These are phyloP conservation scores for Anguilla pacifica DNA, from an alignment of 2,797 vertebrate species.

Conservation along the genomic window DNA sequence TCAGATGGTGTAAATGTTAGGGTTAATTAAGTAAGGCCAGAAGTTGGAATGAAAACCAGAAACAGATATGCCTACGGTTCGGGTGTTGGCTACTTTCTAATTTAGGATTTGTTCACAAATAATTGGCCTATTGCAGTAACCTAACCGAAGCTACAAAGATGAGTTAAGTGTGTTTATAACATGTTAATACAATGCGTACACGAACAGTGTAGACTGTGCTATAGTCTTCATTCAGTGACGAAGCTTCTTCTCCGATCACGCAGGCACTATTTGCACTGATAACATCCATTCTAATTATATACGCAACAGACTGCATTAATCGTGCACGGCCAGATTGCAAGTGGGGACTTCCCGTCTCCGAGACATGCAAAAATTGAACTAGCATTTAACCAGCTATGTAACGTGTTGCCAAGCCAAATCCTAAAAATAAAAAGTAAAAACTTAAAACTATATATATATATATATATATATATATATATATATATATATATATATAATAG, in stretches of 20 bases:
- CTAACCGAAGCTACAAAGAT: background rate
- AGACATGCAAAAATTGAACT: background rate
- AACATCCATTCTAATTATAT: conserved; percentile 49
- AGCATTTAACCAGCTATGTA: background rate
- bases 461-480: no score
- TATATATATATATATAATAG: no score
- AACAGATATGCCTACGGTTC: no score
- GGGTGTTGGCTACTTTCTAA: no score
- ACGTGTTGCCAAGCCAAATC: background rate
- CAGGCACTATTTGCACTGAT: conserved; percentile 35
- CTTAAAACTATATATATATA: no score
- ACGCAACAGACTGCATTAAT: conserved; percentile 41
- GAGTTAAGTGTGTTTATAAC: background rate
- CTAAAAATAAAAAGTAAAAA: background rate
- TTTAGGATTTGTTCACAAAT: background rate
- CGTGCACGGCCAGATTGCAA: conserved; percentile 39
- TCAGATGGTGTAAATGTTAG: no score
- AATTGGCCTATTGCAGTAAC: background rate
- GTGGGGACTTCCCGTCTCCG: background rate
- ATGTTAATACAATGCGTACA: background rate
- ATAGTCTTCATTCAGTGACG: conserved; percentile 40
- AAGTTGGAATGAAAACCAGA: no score
- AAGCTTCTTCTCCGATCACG: conserved; percentile 50
- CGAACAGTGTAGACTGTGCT: background rate
- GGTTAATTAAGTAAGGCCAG: no score